Conservation (phyloP, 2,113 vertebrate species). For the Bubo blakistoni region DNA sequence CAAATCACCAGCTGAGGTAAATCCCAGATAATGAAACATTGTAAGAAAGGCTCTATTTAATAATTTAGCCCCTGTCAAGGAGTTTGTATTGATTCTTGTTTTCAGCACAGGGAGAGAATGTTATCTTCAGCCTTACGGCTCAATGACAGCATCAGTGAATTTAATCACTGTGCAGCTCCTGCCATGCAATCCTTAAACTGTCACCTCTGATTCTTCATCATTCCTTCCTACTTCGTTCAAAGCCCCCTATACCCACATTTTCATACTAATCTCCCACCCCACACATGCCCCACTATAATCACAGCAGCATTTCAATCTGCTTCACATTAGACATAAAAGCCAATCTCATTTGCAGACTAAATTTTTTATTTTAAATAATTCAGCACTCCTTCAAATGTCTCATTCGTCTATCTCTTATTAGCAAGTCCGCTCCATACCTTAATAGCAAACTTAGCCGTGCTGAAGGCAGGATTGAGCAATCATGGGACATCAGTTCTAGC, state of each 20-base stretch:
- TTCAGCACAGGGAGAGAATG: slow-evolving; percentile 82
- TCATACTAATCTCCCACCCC: slow-evolving; percentile 15
- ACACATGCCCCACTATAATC: slow-evolving; percentile 55
- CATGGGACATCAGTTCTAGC: neutral
- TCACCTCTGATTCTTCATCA: slow-evolving; percentile 73
- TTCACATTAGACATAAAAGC: slow-evolving; percentile 1
- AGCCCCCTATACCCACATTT: slow-evolving; percentile 3
- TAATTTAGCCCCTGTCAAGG: slow-evolving; percentile 87
- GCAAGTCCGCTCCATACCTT: neutral
- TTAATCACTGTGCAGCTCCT: slow-evolving; percentile 76
- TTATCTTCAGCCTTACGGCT: slow-evolving; percentile 78
- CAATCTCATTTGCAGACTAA: slow-evolving; percentile 19
- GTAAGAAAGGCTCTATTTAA: slow-evolving; percentile 82
- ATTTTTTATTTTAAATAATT: slow-evolving; percentile 54
- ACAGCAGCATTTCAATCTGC: slow-evolving; percentile 67
- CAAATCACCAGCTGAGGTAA: slow-evolving; percentile 76
- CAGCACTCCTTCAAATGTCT: slow-evolving; percentile 10
- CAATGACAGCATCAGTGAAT: slow-evolving; percentile 78
- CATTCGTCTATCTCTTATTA: neutral
- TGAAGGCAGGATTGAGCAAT: neutral
- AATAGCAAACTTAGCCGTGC: neutral
- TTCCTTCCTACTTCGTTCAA: neutral
- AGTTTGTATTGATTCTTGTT: slow-evolving; percentile 87
- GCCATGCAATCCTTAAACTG: slow-evolving; percentile 66
- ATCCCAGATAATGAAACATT: slow-evolving; percentile 80